Conservation (phyloP, 2,113 vertebrate species). For the Columba janthina region DNA sequence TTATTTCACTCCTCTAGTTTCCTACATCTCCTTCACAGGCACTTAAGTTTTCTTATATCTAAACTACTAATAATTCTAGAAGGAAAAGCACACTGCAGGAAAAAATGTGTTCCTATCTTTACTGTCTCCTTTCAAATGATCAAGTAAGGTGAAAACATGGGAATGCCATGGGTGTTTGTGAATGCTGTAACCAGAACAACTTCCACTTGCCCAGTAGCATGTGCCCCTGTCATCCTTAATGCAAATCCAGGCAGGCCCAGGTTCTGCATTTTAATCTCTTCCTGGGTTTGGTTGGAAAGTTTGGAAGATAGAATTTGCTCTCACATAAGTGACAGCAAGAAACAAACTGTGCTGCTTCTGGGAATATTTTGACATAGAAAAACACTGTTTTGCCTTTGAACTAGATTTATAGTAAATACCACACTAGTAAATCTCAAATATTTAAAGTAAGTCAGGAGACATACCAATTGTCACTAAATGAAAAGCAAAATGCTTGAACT, state of each 20-base stretch:
- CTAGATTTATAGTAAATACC: not conserved
- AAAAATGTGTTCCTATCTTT: not conserved
- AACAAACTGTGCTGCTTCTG: not conserved
- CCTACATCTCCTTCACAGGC: not conserved
- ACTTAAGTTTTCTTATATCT: not conserved
- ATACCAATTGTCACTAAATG: not conserved
- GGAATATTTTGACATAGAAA: not conserved
- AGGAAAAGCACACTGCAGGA: not conserved
- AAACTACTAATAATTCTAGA: not conserved
- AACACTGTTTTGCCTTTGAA: not conserved
- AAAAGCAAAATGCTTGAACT: not conserved
- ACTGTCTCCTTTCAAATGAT: accelerated
- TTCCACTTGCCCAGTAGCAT: not conserved
- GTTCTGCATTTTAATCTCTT: not conserved
- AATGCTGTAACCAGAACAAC: not conserved
- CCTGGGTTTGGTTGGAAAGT: not conserved
- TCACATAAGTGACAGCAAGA: not conserved
- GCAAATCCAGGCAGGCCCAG: not conserved
- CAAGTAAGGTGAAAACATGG: accelerated
- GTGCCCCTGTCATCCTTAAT: not conserved
- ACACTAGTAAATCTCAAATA: not conserved
- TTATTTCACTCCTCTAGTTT: not conserved
- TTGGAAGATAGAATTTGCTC: not conserved
- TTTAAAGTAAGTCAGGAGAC: not conserved
- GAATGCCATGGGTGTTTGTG: not conserved